A percentile compares a stretch with the other conserved stretches of the same genome.
These are phyloP conservation scores for Eriocheir sinensis DNA, from an alignment of 1,140 invertebrate genomes.

Conservation along the genomic window DNA sequence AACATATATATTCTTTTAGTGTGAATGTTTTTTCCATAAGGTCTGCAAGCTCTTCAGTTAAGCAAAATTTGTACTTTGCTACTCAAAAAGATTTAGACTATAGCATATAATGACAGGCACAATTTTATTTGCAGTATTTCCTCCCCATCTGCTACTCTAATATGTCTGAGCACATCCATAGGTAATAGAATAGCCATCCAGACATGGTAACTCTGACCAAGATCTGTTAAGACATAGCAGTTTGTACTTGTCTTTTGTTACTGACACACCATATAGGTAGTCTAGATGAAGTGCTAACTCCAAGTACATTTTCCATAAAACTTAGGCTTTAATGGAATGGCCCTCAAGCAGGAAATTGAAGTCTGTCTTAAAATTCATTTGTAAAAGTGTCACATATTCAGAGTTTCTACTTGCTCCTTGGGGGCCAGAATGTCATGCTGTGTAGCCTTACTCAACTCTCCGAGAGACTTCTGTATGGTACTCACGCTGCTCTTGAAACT, in stretches of 20 bases:
- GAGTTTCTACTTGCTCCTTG: slow-evolving; percentile 24
- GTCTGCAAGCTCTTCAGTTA: not conserved
- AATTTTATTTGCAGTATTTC: not conserved
- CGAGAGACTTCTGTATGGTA: slow-evolving; percentile 26
- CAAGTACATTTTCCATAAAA: not conserved
- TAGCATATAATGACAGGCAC: not conserved
- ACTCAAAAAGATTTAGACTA: not conserved
- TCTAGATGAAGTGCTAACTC: slow-evolving; percentile 32
- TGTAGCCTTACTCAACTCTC: slow-evolving; percentile 44
- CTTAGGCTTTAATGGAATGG: slow-evolving; percentile 40
- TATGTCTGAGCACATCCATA: slow-evolving; percentile 1
- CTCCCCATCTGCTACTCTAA: not conserved
- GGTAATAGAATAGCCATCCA: slow-evolving; percentile 24
- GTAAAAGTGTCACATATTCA: not conserved
- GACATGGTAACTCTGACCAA: slow-evolving; percentile 3
- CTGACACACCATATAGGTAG: slow-evolving; percentile 1
- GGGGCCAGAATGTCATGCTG: slow-evolving; percentile 40
- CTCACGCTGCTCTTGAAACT: slow-evolving; percentile 40
- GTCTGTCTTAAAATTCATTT: not conserved
- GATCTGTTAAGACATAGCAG: not conserved
- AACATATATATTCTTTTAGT: not conserved
- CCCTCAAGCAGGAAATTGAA: slow-evolving; percentile 39
- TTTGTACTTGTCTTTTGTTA: slow-evolving; percentile 24
- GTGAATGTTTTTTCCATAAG: not conserved
- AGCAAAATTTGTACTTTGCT: not conserved